Base-by-base conservation (phyloP, 1,140 invertebrate species). In the Trichonephila inaurata region DNA sequence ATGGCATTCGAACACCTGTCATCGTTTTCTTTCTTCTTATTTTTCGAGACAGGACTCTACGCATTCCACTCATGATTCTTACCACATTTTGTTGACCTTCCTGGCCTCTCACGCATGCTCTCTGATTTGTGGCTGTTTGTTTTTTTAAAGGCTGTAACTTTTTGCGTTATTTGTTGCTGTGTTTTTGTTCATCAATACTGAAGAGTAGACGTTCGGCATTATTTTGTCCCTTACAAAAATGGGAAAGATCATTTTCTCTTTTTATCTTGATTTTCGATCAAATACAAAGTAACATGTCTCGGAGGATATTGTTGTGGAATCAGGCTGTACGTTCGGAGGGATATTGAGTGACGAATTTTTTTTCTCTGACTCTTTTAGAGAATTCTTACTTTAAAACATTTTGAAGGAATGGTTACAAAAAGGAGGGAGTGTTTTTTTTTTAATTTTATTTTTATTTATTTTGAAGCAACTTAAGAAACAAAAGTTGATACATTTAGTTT, bases 81-180 rank as follows among this genome's bases (percentile, higher is more conserved):
- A 83, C 82, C 82, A 83, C 82, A 83, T 83, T 83, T 19, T 83
- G 40, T 44, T 19, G 82, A 83, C 82, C 82, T 16, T 8, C 44
- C 24, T 8, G 82, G 51, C 82, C 82, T 28, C 82, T 83, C 44
- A 60, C 72, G 72, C 28, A 77, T 77, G 10, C 72, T 33, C 33
- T 77, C 72, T 77, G 72, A 77, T 77, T 77, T 77, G 72, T 77
- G 72, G 72, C 72, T 77, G 72, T 77, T 77, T 77, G 72, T 77
- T 77, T 77, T 77, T 77, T 77, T 77, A 77, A 77, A 77, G 72
- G 72, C 33, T 77, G 72, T 77, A 77, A 77, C 72, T 77, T 77
- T 77, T 77, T 77, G 72, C 33, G 72, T 77, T 77, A 77, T 77
- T 77, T 77, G 72, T 77, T 77, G 72, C 28, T 77, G 28, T 77